phyloP scores from a whole-genome alignment of 2,113 vertebrate genomes.

The Mirounga angustirostris region DNA sequence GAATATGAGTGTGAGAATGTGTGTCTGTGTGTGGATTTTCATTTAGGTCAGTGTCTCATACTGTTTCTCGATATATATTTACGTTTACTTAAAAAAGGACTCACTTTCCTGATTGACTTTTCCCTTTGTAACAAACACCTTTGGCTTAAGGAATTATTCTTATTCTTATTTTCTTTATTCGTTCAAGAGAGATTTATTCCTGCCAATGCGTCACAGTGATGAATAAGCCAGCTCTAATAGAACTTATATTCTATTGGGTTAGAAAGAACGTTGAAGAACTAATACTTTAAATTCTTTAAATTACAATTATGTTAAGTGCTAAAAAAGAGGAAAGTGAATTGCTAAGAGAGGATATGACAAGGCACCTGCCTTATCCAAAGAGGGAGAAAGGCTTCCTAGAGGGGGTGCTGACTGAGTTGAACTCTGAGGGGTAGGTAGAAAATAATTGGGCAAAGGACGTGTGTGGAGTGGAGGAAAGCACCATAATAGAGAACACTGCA shows the following conservation, averaged over 20 bases:
- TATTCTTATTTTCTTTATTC: slow-evolving; percentile 13
- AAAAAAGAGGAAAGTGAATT: neutral
- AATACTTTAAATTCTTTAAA: neutral
- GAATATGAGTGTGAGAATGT: neutral
- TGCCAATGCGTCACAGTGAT: neutral
- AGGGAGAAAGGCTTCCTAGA: slow-evolving; percentile 32
- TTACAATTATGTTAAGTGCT: neutral
- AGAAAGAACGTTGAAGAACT: neutral
- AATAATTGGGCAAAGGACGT: neutral
- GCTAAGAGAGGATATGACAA: neutral
- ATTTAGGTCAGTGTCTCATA: neutral
- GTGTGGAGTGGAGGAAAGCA: neutral
- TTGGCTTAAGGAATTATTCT: neutral
- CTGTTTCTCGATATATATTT: neutral
- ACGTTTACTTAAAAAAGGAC: neutral
- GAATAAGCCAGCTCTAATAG: neutral
- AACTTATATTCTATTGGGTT: neutral
- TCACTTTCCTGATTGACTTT: neutral
- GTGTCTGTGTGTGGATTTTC: neutral
- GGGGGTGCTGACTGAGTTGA: neutral
- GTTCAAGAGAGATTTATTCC: slow-evolving; percentile 8
- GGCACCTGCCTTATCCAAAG: neutral
- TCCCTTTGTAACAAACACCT: neutral
- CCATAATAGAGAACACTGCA: neutral
- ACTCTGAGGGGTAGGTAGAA: neutral